These are phyloP conservation scores for Tachina lurida DNA, from an alignment of 2,888 invertebrate species.

Conservation along the genomic window DNA sequence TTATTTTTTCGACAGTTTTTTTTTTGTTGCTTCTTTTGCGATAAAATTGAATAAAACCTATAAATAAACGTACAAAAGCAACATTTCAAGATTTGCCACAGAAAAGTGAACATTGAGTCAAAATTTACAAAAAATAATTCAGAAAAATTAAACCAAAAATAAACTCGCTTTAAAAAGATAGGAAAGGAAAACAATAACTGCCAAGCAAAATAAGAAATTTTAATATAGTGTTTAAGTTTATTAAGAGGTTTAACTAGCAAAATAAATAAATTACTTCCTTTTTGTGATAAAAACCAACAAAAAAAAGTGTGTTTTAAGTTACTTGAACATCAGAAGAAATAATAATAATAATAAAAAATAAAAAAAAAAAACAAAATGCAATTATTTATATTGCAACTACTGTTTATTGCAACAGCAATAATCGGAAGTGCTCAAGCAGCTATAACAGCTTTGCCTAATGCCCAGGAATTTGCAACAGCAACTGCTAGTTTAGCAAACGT, in stretches of 20 bases:
- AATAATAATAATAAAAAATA: slow-evolving; percentile 13
- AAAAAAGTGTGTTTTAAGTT: slow-evolving; percentile 5
- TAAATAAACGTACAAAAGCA: slow-evolving; percentile 81
- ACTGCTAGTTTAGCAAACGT: slow-evolving; percentile 73
- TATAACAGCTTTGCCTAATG: slow-evolving; percentile 68
- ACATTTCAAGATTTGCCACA: slow-evolving; percentile 80
- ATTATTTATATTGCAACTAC: slow-evolving; percentile 74
- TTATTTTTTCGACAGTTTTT: slow-evolving; percentile 51
- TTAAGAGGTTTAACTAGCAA: slow-evolving; percentile 2
- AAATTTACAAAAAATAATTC: slow-evolving; percentile 45
- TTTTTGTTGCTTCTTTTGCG: slow-evolving; percentile 2
- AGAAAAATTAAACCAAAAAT: slow-evolving; percentile 38
- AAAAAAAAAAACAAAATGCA: slow-evolving; percentile 75
- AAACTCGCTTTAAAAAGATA: slow-evolving; percentile 3
- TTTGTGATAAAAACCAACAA: slow-evolving; percentile 40
- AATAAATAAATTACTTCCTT: slow-evolving; percentile 54
- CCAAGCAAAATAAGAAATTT: slow-evolving; percentile 1
- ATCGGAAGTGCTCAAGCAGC: slow-evolving; percentile 77
- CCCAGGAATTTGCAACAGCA: slow-evolving; percentile 71
- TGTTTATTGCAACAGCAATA: slow-evolving; percentile 74
- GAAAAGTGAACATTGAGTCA: slow-evolving; percentile 76
- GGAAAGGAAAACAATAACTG: slow-evolving; percentile 5
- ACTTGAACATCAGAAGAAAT: slow-evolving; percentile 9
- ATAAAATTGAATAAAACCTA: slow-evolving; percentile 78
- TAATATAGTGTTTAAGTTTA: slow-evolving; percentile 29